Conservation (phyloP, 2,888 invertebrate genomes). For the Galerucella nymphaeae region DNA sequence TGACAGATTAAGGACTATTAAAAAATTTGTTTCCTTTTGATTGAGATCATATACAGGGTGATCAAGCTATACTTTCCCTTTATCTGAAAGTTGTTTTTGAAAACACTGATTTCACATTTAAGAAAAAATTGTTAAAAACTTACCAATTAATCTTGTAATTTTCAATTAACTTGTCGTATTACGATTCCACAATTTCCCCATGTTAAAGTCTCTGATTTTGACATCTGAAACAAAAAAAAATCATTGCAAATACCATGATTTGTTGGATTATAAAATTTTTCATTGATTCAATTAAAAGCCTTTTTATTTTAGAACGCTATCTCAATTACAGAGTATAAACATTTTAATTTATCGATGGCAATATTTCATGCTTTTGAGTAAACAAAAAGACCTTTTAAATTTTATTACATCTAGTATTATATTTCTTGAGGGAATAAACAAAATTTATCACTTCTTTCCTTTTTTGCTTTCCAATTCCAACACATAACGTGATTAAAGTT, state of each 20-base stretch:
- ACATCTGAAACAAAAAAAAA: not conserved
- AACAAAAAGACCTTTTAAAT: not conserved
- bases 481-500: conserved; percentile 33
- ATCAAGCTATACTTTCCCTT: no score
- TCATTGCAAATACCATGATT: not conserved
- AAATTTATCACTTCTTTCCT: conserved; percentile 20
- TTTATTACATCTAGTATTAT: conserved; percentile 19
- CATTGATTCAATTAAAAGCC: not conserved
- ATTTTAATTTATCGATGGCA: not conserved
- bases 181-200: not conserved
- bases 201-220: not conserved
- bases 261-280: not conserved
- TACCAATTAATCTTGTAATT: not conserved
- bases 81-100: no score
- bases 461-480: conserved; percentile 22
- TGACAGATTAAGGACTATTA: not conserved
- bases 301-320: not conserved
- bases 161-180: not conserved
- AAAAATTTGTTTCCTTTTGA: no score
- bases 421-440: conserved; percentile 21
- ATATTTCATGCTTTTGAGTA: not conserved
- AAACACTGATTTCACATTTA: no score
- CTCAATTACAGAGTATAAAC: not conserved
- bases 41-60: no score
- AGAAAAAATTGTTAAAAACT: not conserved